Evolutionary conservation across 2,113 vertebrate genomes (phyloP).

Genomic region (Galbula dea): DNA sequence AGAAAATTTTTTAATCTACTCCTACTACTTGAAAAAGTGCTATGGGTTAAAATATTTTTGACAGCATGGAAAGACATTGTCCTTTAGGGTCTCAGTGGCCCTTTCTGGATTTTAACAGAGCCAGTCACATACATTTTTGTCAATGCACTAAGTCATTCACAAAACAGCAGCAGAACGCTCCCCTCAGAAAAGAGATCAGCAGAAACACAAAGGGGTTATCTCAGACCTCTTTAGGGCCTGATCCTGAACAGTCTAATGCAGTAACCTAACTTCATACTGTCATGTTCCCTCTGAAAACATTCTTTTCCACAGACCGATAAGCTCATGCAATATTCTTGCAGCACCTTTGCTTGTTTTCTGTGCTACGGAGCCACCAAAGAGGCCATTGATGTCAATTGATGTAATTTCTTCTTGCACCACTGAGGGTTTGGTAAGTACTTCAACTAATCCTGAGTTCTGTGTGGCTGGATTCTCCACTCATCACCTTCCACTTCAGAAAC

Average conservation of each 20-base stretch:
- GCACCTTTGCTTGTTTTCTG: not conserved
- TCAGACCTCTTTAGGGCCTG: not conserved
- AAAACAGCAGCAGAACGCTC: not conserved
- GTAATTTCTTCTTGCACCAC: not conserved
- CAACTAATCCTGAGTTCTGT: not conserved
- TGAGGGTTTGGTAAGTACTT: not conserved
- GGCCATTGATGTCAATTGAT: not conserved
- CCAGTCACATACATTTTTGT: not conserved
- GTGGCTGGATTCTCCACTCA: not conserved
- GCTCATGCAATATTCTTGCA: not conserved
- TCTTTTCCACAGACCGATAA: not conserved
- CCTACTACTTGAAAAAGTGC: not conserved
- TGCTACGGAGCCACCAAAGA: not conserved
- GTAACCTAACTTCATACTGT: not conserved
- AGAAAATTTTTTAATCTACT: not conserved
- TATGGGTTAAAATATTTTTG: not conserved
- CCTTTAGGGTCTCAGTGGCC: not conserved
- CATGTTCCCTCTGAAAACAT: not conserved
- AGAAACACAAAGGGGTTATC: not conserved
- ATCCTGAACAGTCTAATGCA: not conserved
- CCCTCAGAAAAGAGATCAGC: not conserved
- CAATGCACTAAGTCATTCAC: not conserved
- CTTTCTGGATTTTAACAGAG: not conserved
- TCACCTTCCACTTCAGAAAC: not conserved
- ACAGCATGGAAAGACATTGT: not conserved